Base-by-base conservation (phyloP, 1,140 invertebrate species). In the Drosophila seguyi region DNA sequence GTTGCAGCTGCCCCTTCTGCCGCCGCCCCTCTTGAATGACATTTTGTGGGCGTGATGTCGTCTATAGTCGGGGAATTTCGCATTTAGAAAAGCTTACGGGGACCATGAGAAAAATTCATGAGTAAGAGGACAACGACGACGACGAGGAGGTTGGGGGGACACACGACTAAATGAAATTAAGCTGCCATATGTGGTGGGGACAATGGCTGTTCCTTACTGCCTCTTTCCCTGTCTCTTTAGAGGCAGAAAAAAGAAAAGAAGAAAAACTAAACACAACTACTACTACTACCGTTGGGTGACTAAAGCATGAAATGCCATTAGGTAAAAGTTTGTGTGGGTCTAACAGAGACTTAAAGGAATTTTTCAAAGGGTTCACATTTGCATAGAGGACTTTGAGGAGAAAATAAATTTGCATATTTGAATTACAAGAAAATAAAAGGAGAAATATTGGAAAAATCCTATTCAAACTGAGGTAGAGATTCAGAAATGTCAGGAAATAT, bases 71-170 rank as follows among this genome's bases (percentile, higher is more conserved):
- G 38, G 25, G 39, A 67, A 53, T 69, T 67, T 68, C 68, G 67
- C 68, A 71, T 71, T 72, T 71, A 75, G 72, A 75, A 38, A 65
- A 50, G 73, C 60, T 36, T 75, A 58, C 60, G 52, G 38, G 36
- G 69, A 50, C 73, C 73, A 75, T 75, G 73, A 73, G 67, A 75
- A 75, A 75, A 75, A 75, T 75, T 41, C 60, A 75, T 58, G 60
- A 50, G 71, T 50, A 50, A 34, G 60, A 66, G 65, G 55, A 25
- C 8, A 20, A 31, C 6, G 11, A 29, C 8, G 27, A 31, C 6
- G 11, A 29, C 1, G 22, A n/a, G 27, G 38, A 34, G 13, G 13
- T 36, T 13, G n/a, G 18, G 65, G 42, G 55, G 11, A 25, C 41
- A 39, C 52, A 44, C 34, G 42, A 38, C 73, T 75, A 75, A 75